These are phyloP conservation scores for Lottia gigantea DNA, from an alignment of 2,888 invertebrate genomes.

Conservation along the genomic window DNA sequence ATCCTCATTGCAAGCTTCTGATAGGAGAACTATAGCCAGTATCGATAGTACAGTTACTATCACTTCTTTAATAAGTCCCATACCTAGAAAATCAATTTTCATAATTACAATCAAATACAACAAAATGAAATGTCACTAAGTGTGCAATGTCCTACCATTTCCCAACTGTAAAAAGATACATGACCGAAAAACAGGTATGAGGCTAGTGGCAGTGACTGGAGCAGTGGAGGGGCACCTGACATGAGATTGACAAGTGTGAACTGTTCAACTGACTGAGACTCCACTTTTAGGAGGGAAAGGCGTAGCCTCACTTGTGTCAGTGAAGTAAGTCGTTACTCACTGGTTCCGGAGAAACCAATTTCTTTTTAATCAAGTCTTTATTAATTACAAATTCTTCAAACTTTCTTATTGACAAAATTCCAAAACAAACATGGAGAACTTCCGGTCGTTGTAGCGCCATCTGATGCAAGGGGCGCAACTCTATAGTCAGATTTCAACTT, in stretches of 20 bases:
- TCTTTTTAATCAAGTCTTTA: too few relatives aligned
- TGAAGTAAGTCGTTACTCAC: background rate
- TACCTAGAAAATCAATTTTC: background rate
- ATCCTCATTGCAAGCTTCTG: conserved; percentile 83
- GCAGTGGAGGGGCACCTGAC: too few relatives aligned
- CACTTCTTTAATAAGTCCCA: conserved; percentile 6
- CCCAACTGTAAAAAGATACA: too few relatives aligned
- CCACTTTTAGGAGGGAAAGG: background rate
- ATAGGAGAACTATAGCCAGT: conserved; percentile 23
- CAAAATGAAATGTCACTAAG: background rate
- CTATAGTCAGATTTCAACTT: background rate
- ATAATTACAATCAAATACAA: background rate
- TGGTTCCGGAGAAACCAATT: too few relatives aligned
- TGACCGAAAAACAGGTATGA: too few relatives aligned
- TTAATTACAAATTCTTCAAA: background rate
- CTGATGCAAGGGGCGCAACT: background rate
- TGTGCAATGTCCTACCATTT: too few relatives aligned
- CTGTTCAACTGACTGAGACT: too few relatives aligned
- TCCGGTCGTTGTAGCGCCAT: background rate
- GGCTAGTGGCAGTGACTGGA: too few relatives aligned
- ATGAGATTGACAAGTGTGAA: too few relatives aligned
- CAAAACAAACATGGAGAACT: background rate
- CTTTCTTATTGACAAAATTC: background rate
- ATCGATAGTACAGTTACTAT: background rate
- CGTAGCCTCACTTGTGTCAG: background rate